Conservation (phyloP, 35 echinoderm and acorn worm genomes). For the Holothuria glaberrima region DNA sequence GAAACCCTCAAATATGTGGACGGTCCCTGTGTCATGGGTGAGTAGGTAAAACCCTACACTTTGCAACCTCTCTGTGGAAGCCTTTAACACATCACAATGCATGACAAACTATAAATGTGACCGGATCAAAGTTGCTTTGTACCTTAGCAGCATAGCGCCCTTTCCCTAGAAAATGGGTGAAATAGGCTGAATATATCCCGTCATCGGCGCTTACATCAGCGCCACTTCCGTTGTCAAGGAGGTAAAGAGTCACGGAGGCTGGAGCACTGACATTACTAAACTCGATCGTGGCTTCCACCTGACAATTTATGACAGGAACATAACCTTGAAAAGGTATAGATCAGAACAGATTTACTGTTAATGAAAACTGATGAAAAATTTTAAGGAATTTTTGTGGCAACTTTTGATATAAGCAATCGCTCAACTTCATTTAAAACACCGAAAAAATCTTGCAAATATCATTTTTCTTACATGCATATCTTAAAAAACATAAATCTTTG, state of each 20-base stretch:
- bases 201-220: conserved; percentile 79
- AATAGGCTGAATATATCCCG: conserved; percentile 84
- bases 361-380: no score
- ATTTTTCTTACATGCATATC: no score
- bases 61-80: neutral
- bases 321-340: conserved; percentile 55
- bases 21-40: no score
- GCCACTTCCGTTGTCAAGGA: conserved; percentile 74
- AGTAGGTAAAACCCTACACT: no score
- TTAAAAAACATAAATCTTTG: no score
- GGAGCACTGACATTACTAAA: conserved; percentile 5
- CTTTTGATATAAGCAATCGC: no score
- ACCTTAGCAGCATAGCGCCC: conserved; percentile 80
- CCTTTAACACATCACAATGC: neutral
- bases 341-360: no score
- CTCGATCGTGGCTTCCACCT: conserved; percentile 66
- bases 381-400: no score
- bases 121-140: neutral
- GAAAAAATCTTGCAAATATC: no score
- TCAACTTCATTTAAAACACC: no score
- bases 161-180: conserved; percentile 64
- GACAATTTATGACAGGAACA: conserved; percentile 62
- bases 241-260: conserved; percentile 36
- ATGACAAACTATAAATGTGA: neutral
- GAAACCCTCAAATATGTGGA: no score